Evolutionary conservation across 2,888 invertebrate genomes (phyloP), one percentile per base, ranked within the genome.

Genomic region (Clostera curtula): DNA sequence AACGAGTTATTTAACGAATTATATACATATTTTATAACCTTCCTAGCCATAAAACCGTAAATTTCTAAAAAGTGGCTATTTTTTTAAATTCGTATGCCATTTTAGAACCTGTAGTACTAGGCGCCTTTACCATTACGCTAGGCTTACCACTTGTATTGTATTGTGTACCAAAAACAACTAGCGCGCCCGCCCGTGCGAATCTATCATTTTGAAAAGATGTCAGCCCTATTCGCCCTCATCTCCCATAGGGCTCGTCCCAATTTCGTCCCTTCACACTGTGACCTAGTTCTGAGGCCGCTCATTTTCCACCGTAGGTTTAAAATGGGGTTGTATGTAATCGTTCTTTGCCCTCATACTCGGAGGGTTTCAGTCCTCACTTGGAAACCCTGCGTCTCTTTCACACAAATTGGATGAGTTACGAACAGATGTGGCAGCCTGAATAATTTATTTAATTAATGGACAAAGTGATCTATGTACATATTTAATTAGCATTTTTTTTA

Each of bases 251-350:
- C 66, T 62, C 61, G 79, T 61, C 77, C 79, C 76, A 79, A 74
- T 75, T 79, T 62, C 65, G 64, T 69, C 76, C 77, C 73, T 72
- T 66, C 58, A 61, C 63, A 60, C 64, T 67, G 62, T 76, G 80
- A 80, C 80, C 80, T 64, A 82, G 63, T 76, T 82, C 61, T 58
- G 62, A 64, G 69, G 63, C 64, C 69, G 67, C 71, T 74, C 71
- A 72, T 74, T 77, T 72, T 60, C 61, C 56, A 60, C 62, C 56
- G 67, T 63, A 62, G 74, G 67, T 70, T 69, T 68, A 72, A 73
- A 80, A 74, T 67, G 68, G 75, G 74, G 74, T 66, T 75, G 70
- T 63, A 68, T 71, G 63, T 70, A 72, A 72, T 75, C 66, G 64
- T 64, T 57, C 64, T 64, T 65, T 65, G 60, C 63, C 60, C 58